Base-by-base conservation (phyloP, 2,797 vertebrate species). In the Danio kyathit region DNA sequence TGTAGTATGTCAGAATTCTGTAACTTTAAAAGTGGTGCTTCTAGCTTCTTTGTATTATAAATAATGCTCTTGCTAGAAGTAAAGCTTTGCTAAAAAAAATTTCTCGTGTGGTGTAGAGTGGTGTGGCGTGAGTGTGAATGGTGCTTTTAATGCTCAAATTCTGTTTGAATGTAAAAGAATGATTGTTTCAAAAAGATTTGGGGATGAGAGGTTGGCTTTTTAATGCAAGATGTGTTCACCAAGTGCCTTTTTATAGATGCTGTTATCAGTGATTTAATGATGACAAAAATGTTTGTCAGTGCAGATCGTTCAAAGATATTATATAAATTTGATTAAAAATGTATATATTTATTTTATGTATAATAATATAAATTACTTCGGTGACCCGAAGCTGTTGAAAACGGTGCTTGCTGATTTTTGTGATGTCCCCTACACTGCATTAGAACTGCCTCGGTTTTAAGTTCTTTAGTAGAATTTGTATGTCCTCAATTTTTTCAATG, bases 71-170 rank as follows among this genome's bases (percentile, higher is more conserved):
- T 19, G 43, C n/a, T 59, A 43, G 38, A 78, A 69, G 8, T 71
- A 61, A 76, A 73, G 60, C 17, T 63, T 41, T 67, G 54, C 60
- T 40, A 16, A 21, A 19, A n/a, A n/a, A n/a, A n/a, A n/a, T 56
- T 59, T 57, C 57, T 48, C 54, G 17, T 76, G 44, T 79, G 65
- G 69, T 65, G 51, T 81, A 44, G 10, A 29, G 29, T 29, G 29
- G 82, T 6, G 63, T 54, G 54, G 63, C 65, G 79, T 84, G 78
- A 67, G 74, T 66, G 63, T 81, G 79, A 64, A 40, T 84, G 75
- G 21, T 73, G 44, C 19, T 38, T 66, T 71, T 43, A 46, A 69
- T 76, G 43, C 19, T 74, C 29, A 52, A 43, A 66, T 16, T 64
- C 19, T 72, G 61, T 74, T 10, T 64, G 59, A 40, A 38, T 57